Conservation (phyloP, 2,888 invertebrate species). For the Caenorhabditis virilis region DNA sequence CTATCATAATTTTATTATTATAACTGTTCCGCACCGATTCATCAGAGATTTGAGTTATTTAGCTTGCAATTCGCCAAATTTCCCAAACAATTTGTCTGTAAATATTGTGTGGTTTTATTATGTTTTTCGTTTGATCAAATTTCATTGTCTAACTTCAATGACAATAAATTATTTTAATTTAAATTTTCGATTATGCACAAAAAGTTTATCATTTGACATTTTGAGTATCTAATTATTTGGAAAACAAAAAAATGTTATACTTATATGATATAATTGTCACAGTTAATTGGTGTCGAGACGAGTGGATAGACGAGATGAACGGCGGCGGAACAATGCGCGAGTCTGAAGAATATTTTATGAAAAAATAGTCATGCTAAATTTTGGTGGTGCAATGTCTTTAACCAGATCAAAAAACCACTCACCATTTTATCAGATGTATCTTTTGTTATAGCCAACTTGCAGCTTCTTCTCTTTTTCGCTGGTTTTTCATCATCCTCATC, state of each 20-base stretch:
- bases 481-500: no score
- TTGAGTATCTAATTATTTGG: no score
- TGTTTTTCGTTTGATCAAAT: constrained; percentile 4
- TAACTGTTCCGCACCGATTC: constrained; percentile 7
- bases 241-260: background rate
- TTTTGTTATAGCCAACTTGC: no score
- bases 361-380: no score
- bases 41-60: no score
- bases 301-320: background rate
- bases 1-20: constrained; percentile 10
- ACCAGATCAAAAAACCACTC: no score
- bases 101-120: constrained; percentile 18
- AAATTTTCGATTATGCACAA: background rate
- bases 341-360: background rate
- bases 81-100: constrained; percentile 37
- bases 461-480: no score
- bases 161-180: constrained; percentile 38
- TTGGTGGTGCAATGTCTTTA: no score
- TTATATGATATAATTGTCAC: background rate
- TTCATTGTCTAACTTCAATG: constrained; percentile 28
- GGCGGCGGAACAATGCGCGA: background rate
- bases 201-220: no score
- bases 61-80: background rate
- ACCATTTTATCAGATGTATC: no score
- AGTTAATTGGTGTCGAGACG: background rate